A percentile compares a stretch with the other conserved stretches of the same genome.
phyloP scores from a whole-genome alignment of 2,797 vertebrate species.

The Enteromius viviparus region DNA sequence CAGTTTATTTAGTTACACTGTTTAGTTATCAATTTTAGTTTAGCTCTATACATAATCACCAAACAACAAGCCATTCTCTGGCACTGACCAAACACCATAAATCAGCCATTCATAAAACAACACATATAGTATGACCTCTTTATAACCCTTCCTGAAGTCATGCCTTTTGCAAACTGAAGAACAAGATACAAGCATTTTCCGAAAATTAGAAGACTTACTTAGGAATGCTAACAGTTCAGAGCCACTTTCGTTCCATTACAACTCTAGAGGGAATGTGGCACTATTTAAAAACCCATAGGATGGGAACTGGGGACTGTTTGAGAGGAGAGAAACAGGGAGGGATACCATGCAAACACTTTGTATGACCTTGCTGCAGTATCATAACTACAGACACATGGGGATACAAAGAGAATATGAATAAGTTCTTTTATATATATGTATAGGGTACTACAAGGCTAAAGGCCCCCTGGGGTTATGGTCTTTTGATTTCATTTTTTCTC shows the following conservation, averaged over 20 bases:
- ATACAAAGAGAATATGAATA: slow-evolving; percentile 27
- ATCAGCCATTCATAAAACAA: slow-evolving; percentile 30
- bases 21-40: slow-evolving; percentile 17
- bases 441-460: slow-evolving; percentile 13
- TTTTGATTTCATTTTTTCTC: slow-evolving; percentile 28
- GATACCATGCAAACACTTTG: slow-evolving; percentile 11
- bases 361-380: slow-evolving; percentile 14
- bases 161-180: neutral
- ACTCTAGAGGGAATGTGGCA: slow-evolving; percentile 50
- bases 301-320: slow-evolving; percentile 3
- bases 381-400: slow-evolving; percentile 7
- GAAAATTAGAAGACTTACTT: slow-evolving; percentile 49
- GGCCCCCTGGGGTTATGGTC: neutral
- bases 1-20: neutral
- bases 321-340: slow-evolving; percentile 2
- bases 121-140: slow-evolving; percentile 5
- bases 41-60: slow-evolving; percentile 3
- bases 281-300: slow-evolving; percentile 18
- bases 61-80: slow-evolving; percentile 21
- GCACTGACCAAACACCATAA: slow-evolving; percentile 12
- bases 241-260: slow-evolving; percentile 51
- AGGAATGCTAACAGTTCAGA: slow-evolving; percentile 52
- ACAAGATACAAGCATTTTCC: slow-evolving; percentile 39
- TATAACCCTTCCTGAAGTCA: neutral
- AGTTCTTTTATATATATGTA: slow-evolving; percentile 9